Evolutionary conservation across 2,888 invertebrate genomes (phyloP), one percentile per base, ranked within the genome.

Genomic region (Tuberolachnus salignus): DNA sequence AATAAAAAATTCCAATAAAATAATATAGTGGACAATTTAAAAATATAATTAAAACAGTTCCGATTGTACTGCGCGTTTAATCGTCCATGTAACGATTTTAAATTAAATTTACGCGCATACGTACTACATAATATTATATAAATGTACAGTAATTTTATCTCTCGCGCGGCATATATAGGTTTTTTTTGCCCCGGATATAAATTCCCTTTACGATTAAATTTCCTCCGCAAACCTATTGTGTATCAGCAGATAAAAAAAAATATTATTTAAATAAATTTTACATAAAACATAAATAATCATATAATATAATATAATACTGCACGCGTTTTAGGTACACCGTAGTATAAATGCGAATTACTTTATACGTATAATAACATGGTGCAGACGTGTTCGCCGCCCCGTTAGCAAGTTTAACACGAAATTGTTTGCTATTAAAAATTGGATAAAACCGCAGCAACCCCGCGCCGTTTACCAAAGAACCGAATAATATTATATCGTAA

Each of bases 221-320:
- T 51, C 1, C 14, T 26, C 8, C n/a, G 51, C 26, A 34, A 26
- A 67, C 14, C 34, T 34, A 34, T 34, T 34, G 6, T 34, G 34
- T 34, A 34, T 34, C 34, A 34, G 34, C 13, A 26, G 16, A 46
- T 6, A 16, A 46, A 21, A 46, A 66, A 66, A 44, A 46, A 46
- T 23, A 66, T 66, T 34, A 34, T 66, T 66, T 1, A 11, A 49
- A 66, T 66, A 46, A 3, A 16, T 23, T 66, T 51, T 34, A 19
- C 51, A 19, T 51, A 67, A 53, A 67, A 51, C n/a, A 67, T 53
- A 51, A 51, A 53, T 53, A 51, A 23, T 26, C 1, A 67, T 51
- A 67, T n/a, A n/a, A n/a, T n/a, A n/a, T n/a, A n/a, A n/a, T n/a
- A n/a, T n/a, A n/a, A n/a, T 34, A 34, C 34, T n/a, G n/a, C n/a